A percentile compares a stretch with the other conserved stretches of the same genome.
Evolutionary conservation across 2,888 invertebrate genomes (phyloP).

Genomic region (Kuschelorhynchus macadamiae): DNA sequence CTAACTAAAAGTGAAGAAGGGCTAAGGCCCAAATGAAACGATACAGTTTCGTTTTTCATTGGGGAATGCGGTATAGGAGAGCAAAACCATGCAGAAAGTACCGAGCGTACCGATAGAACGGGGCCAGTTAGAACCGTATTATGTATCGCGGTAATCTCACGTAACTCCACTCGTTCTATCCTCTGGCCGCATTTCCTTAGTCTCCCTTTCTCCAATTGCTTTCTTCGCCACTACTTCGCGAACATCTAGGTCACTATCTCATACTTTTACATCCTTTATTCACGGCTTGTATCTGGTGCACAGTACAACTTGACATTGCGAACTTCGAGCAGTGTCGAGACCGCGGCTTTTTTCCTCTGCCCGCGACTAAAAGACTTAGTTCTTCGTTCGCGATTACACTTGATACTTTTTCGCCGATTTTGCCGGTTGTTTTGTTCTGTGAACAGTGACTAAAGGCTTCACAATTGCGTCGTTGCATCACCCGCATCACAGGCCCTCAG

Average conservation of each 20-base stretch:
- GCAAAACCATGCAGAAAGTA: conserved; percentile 44
- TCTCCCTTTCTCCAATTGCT: conserved; percentile 69
- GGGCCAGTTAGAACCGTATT: conserved; percentile 62
- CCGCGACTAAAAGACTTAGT: conserved; percentile 23
- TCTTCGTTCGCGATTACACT: conserved; percentile 29
- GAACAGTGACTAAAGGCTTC: conserved; percentile 55
- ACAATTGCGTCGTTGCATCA: conserved; percentile 63
- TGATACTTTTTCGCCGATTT: conserved; percentile 25
- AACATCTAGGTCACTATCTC: conserved; percentile 69
- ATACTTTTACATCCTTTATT: conserved; percentile 67
- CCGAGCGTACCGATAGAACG: conserved; percentile 41
- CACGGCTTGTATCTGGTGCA: conserved; percentile 52
- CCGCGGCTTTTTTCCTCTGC: conserved; percentile 28
- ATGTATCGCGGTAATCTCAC: conserved; percentile 68
- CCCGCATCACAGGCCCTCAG: conserved; percentile 53
- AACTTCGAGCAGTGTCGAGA: conserved; percentile 39
- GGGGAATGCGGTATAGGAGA: conserved; percentile 63
- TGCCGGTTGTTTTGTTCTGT: conserved; percentile 52
- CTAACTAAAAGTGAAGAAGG: conserved; percentile 18
- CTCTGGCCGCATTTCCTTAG: conserved; percentile 67
- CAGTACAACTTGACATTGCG: conserved; percentile 50
- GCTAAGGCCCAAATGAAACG: conserved; percentile 26
- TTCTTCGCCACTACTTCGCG: conserved; percentile 67
- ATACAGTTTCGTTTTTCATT: conserved; percentile 65
- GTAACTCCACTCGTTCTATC: conserved; percentile 68